Evolutionary conservation across 2,888 invertebrate species (phyloP).

Genomic region (Drosophila setosimentum): DNA sequence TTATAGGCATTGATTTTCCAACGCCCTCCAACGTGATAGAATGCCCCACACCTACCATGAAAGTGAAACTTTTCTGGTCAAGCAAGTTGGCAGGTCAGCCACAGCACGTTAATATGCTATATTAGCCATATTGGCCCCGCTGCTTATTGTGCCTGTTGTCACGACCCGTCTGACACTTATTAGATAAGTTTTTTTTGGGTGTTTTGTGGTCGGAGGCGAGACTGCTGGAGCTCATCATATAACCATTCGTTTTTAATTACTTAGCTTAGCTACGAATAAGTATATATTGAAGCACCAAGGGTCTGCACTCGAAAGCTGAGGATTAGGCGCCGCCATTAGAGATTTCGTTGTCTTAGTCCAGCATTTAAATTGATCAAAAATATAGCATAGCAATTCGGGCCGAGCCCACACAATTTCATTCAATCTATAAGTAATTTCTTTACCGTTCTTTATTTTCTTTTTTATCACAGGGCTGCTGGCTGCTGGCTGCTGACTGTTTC

Average conservation of each 20-base stretch:
- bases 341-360: slow-evolving; percentile 73
- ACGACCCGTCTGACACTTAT: slow-evolving; percentile 75
- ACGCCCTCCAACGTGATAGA: slow-evolving; percentile 58
- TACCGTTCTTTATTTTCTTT: slow-evolving; percentile 54
- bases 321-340: slow-evolving; percentile 60
- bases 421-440: slow-evolving; percentile 79
- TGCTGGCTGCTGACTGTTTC: slow-evolving; percentile 5
- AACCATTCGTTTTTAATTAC: slow-evolving; percentile 72
- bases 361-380: slow-evolving; percentile 79
- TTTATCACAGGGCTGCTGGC: slow-evolving; percentile 65
- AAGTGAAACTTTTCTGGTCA: slow-evolving; percentile 65
- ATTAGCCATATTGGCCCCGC: slow-evolving; percentile 25
- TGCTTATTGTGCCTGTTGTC: slow-evolving; percentile 32
- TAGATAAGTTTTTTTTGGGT: slow-evolving; percentile 77
- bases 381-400: slow-evolving; percentile 43
- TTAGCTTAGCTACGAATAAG: slow-evolving; percentile 62
- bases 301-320: slow-evolving; percentile 52
- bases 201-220: background rate
- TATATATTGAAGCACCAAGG: slow-evolving; percentile 22
- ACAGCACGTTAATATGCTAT: slow-evolving; percentile 48
- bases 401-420: slow-evolving; percentile 72
- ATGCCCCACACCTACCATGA: slow-evolving; percentile 24
- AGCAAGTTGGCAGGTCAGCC: slow-evolving; percentile 52
- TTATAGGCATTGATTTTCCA: slow-evolving; percentile 74
- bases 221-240: slow-evolving; percentile 61